These are phyloP conservation scores for Scaptodrosophila latifasciaeformis DNA, from an alignment of 2,888 invertebrate genomes.

Conservation along the genomic window DNA sequence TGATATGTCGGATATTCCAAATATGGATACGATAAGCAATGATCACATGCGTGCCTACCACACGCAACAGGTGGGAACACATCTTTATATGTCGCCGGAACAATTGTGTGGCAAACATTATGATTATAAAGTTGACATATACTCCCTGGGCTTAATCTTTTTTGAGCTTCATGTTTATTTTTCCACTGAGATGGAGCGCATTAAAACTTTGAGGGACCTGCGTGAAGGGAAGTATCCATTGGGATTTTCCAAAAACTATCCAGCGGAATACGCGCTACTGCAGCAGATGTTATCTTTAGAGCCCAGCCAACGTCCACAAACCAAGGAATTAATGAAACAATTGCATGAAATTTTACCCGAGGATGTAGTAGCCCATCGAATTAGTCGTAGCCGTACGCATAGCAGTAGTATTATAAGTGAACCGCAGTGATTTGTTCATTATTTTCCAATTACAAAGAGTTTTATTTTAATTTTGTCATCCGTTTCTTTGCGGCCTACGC, in stretches of 20 bases:
- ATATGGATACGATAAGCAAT: conserved; percentile 67
- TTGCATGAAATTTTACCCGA: conserved; percentile 64
- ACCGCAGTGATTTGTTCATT: conserved; percentile 4
- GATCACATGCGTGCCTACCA: conserved; percentile 74
- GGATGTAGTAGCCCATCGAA: conserved; percentile 44
- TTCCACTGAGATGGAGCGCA: conserved; percentile 92
- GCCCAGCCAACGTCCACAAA: conserved; percentile 85
- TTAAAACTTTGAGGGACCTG: conserved; percentile 80
- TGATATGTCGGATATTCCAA: conserved; percentile 81
- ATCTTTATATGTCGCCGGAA: conserved; percentile 98
- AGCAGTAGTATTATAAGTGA: conserved; percentile 51
- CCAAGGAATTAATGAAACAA: conserved; percentile 79
- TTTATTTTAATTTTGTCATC: too few relatives aligned
- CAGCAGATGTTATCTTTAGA: conserved; percentile 85
- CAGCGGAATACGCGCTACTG: conserved; percentile 83
- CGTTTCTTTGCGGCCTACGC: too few relatives aligned
- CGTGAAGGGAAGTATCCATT: conserved; percentile 82
- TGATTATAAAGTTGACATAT: conserved; percentile 95
- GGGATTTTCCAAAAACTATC: conserved; percentile 80
- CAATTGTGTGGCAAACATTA: conserved; percentile 86
- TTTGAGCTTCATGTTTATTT: conserved; percentile 95
- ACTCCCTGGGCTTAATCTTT: conserved; percentile 93
- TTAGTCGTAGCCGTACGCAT: conserved; percentile 65
- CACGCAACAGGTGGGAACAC: conserved; percentile 86
- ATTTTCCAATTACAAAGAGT: too few relatives aligned